Conservation (phyloP, 2,888 invertebrate species). For the Lathronympha strigana region DNA sequence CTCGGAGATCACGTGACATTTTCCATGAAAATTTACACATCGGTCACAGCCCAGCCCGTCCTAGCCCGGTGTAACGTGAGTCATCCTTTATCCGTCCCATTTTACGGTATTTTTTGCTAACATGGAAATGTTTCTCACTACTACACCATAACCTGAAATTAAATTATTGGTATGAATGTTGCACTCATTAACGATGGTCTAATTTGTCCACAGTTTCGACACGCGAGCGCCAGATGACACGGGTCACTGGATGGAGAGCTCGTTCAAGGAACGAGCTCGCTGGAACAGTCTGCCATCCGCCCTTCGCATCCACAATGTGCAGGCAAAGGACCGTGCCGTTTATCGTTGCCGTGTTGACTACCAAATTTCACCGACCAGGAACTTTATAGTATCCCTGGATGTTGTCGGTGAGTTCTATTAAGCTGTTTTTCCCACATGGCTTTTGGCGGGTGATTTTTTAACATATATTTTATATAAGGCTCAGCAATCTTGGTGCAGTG, state of each 20-base stretch:
- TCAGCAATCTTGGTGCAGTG: no score
- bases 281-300: slow-evolving; percentile 82
- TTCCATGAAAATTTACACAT: no score
- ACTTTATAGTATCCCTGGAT: slow-evolving; percentile 88
- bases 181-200: neutral
- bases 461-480: neutral
- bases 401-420: slow-evolving; percentile 86
- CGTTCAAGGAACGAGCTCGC: slow-evolving; percentile 86
- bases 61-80: no score
- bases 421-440: neutral
- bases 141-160: no score
- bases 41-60: no score
- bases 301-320: slow-evolving; percentile 64
- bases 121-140: no score
- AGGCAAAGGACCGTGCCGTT: slow-evolving; percentile 67
- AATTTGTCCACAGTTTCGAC: slow-evolving; percentile 65
- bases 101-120: no score
- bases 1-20: no score
- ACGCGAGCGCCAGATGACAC: slow-evolving; percentile 67
- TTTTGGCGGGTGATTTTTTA: neutral
- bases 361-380: slow-evolving; percentile 89
- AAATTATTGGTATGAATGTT: neutral
- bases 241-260: slow-evolving; percentile 78
- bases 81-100: no score
- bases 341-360: slow-evolving; percentile 78